These are phyloP conservation scores for Channallabes apus DNA, from an alignment of 2,797 vertebrate species.

Conservation along the genomic window DNA sequence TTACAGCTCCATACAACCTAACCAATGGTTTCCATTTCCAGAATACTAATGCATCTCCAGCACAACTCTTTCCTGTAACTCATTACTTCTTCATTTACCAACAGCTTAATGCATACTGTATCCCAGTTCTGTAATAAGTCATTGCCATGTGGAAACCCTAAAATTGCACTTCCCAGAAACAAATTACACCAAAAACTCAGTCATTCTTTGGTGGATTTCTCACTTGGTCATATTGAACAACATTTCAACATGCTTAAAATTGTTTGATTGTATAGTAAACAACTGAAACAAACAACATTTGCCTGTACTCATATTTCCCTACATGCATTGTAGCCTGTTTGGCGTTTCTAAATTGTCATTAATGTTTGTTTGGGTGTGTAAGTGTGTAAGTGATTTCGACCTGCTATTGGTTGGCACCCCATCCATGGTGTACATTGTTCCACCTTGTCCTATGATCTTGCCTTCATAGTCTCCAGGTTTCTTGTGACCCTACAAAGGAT, in stretches of 20 bases:
- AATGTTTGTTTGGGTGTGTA: too few relatives aligned
- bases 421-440: too few relatives aligned
- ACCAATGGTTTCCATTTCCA: neutral
- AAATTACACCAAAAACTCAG: neutral
- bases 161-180: neutral
- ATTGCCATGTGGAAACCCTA: neutral
- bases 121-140: neutral
- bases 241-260: neutral
- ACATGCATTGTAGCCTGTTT: too few relatives aligned
- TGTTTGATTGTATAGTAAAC: neutral
- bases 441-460: too few relatives aligned
- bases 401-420: too few relatives aligned
- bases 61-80: neutral
- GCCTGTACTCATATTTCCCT: too few relatives aligned
- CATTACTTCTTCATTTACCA: neutral
- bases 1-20: neutral
- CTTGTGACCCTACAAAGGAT: too few relatives aligned
- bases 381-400: too few relatives aligned
- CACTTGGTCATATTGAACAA: neutral
- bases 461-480: too few relatives aligned
- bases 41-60: neutral
- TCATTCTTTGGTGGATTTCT: neutral
- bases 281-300: neutral
- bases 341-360: too few relatives aligned
- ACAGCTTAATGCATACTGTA: neutral